Conservation (phyloP, 1,140 invertebrate genomes). For the Temnothorax curvispinosus region DNA sequence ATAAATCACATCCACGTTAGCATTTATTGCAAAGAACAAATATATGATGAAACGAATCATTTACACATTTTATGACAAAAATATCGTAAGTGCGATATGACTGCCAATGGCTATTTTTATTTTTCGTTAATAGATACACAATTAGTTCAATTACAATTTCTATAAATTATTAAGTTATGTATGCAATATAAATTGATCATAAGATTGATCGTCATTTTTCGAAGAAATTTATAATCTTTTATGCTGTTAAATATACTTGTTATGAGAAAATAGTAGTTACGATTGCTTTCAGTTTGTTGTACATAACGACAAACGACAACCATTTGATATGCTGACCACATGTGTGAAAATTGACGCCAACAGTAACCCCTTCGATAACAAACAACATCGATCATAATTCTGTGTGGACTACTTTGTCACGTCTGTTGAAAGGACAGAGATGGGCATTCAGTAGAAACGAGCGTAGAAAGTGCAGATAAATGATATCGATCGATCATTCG, state of each 20-base stretch:
- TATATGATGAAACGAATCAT: background rate
- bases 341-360: conserved; percentile 31
- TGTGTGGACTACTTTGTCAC: conserved; percentile 30
- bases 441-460: conserved; percentile 14
- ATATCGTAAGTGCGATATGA: background rate
- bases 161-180: background rate
- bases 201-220: background rate
- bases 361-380: conserved; percentile 30
- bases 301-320: conserved; percentile 16
- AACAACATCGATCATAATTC: conserved; percentile 53
- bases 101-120: background rate
- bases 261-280: background rate
- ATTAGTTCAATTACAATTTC: background rate
- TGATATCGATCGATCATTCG: conserved; percentile 33
- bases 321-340: conserved; percentile 31
- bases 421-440: conserved; percentile 2
- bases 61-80: background rate
- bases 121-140: background rate
- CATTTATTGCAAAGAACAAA: background rate
- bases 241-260: background rate
- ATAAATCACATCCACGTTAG: background rate
- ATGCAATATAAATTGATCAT: background rate
- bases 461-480: conserved; percentile 12
- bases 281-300: background rate
- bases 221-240: background rate